A percentile compares a stretch with the other conserved stretches of the same genome.
Conservation (phyloP, 2,888 invertebrate species). For the Drosophila lutescens region DNA sequence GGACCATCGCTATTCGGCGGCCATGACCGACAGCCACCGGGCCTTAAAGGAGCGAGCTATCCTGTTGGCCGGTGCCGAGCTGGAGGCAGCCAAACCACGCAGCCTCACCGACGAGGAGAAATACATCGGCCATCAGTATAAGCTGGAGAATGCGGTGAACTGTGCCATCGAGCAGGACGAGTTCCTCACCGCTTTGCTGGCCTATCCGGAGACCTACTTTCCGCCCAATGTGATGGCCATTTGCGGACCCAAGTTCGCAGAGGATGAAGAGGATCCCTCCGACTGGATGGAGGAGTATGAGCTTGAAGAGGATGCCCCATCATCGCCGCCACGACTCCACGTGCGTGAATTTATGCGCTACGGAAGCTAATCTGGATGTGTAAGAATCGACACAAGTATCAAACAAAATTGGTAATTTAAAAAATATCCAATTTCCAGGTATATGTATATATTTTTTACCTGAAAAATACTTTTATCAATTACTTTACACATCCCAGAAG, state of each 20-base stretch:
- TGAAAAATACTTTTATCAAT: neutral
- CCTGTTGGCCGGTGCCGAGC: constrained; percentile 11
- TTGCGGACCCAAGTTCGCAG: constrained; percentile 19
- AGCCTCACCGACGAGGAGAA: constrained; percentile 38
- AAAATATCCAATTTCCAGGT: neutral
- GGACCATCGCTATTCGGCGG: constrained; percentile 64
- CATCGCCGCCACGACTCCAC: constrained; percentile 60
- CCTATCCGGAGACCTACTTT: constrained; percentile 60
- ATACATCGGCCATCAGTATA: constrained; percentile 27
- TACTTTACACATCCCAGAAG: neutral
- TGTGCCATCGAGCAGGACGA: constrained; percentile 51
- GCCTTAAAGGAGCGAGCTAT: constrained; percentile 42
- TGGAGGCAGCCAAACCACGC: neutral
- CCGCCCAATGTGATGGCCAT: constrained; percentile 51
- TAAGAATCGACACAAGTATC: neutral
- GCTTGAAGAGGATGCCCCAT: constrained; percentile 31
- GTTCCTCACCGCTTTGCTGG: constrained; percentile 48
- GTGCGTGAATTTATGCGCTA: constrained; percentile 40
- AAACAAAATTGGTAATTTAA: neutral
- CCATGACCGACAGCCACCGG: constrained; percentile 46
- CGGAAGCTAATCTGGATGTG: constrained; percentile 4
- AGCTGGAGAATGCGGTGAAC: constrained; percentile 36
- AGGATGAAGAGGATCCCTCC: neutral
- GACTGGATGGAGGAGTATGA: constrained; percentile 23
- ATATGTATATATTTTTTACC: neutral